Conservation (phyloP, 2,113 vertebrate species). For the Irena cyanogastra region DNA sequence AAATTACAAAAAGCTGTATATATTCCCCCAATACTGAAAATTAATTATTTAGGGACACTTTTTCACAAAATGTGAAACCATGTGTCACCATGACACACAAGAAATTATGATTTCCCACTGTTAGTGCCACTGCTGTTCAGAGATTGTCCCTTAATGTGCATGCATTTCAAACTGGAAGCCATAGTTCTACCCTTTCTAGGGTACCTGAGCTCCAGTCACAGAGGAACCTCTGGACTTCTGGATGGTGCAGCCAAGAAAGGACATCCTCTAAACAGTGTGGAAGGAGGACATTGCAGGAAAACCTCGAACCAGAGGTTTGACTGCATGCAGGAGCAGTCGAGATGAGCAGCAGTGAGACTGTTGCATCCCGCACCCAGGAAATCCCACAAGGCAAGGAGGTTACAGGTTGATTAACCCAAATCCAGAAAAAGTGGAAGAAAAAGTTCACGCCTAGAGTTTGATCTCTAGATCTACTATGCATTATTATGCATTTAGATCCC, state of each 20-base stretch:
- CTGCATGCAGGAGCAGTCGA: neutral
- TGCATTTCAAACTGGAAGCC: neutral
- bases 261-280: neutral
- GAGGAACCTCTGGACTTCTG: neutral
- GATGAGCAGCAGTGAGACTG: neutral
- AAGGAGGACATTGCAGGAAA: neutral
- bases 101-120: neutral
- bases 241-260: neutral
- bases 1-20: constrained; percentile 52
- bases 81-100: neutral
- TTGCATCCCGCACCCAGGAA: neutral
- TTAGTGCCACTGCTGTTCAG: neutral
- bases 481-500: neutral
- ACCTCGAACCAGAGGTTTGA: neutral
- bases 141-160: neutral
- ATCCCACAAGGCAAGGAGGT: neutral
- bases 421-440: neutral
- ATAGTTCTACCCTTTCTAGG: neutral
- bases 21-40: constrained; percentile 45
- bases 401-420: neutral
- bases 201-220: neutral
- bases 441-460: neutral
- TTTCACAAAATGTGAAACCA: constrained; percentile 56
- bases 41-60: constrained; percentile 40
- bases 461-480: neutral